A percentile compares a stretch with the other conserved stretches of the same genome.
phyloP scores from a whole-genome alignment of 2,113 vertebrate genomes.

The Ceyx cyanopectus region DNA sequence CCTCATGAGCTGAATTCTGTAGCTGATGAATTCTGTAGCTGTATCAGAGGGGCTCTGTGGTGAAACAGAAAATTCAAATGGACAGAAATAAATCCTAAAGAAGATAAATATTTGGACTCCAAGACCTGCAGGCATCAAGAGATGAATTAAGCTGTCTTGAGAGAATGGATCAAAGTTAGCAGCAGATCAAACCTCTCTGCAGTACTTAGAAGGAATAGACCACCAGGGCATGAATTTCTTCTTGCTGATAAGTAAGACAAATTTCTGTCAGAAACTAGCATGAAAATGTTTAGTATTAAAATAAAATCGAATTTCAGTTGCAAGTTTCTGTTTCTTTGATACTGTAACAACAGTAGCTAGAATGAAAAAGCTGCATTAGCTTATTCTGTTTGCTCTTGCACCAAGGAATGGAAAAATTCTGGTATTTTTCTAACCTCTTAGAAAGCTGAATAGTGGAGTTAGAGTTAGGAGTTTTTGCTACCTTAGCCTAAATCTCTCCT shows the following conservation, averaged over 20 bases:
- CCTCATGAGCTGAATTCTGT: neutral
- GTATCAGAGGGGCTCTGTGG: neutral
- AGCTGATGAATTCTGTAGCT: neutral
- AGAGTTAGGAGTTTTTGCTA: neutral
- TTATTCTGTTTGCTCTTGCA: neutral
- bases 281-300: neutral
- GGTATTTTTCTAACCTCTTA: neutral
- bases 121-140: neutral
- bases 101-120: slow-evolving; percentile 18
- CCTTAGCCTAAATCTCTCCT: neutral
- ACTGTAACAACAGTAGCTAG: neutral
- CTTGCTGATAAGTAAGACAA: neutral
- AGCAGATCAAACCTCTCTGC: neutral
- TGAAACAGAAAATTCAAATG: neutral
- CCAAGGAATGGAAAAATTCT: neutral
- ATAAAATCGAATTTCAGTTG: neutral
- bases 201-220: neutral
- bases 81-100: neutral
- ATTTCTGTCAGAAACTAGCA: neutral
- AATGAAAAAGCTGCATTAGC: neutral
- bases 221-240: neutral
- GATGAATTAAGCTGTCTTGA: neutral
- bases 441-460: neutral
- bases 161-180: neutral
- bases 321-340: neutral